Evolutionary conservation across 2,888 invertebrate species (phyloP), one percentile per base, ranked within the genome.

Genomic region (Deroplatys truncata): DNA sequence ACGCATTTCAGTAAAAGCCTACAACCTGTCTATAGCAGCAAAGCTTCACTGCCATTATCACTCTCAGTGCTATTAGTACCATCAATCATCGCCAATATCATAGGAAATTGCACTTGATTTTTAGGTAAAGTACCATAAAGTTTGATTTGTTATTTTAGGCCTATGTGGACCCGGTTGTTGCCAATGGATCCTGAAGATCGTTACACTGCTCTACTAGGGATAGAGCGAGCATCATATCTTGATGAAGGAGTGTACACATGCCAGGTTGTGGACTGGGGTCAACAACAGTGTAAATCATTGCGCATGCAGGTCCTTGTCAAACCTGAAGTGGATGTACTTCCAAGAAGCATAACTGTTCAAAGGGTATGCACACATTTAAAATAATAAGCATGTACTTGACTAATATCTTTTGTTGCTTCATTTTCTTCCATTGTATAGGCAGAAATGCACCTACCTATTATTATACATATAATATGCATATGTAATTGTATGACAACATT

Each of bases 161-260:
- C 95, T 91, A 96, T 96, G 91, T 96, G 96, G 96, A 95, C 95
- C 0, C 95, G 96, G 15, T 92, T 95, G 72, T 93, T 94, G 91
- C 93, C 94, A 89, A 93, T 94, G 94, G 91, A 95, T 94, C 91
- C 95, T 15, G 92, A 93, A 43, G 93, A 96, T 89, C 93, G 94
- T 91, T 95, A 95, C 92, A 97, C 96, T 92, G 96, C 97, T 0
- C 94, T 97, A 82, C 93, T 98, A 91, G 96, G 96, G 0, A 95
- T 98, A 89, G 96, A 96, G 25, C 95, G 95, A 91, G 96, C 97
- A 0, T 95, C 95, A 90, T 93, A 94, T 31, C 94, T 96, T 82
- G 98, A 98, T 92, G 95, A 96, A 31, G 98, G 98, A 28, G 94
- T 95, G 90, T 98, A 97, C 94, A 96, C 97, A 5, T 98, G 98